These are phyloP conservation scores for Gymnocypris eckloni DNA, from an alignment of 2,797 vertebrate species.

Conservation along the genomic window DNA sequence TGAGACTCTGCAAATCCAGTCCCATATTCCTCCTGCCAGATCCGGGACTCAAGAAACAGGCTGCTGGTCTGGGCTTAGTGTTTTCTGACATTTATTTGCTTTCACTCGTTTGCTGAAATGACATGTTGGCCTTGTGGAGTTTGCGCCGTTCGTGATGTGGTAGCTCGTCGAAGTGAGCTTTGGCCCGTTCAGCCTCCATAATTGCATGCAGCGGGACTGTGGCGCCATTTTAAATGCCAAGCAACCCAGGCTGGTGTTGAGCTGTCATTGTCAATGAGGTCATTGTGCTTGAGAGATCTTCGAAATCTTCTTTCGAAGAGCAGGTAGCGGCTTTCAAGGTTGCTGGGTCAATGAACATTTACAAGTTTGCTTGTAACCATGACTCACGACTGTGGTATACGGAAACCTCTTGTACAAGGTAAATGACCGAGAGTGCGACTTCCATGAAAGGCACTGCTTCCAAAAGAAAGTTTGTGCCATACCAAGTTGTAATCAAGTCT, in stretches of 20 bases:
- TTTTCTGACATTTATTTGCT: slow-evolving; percentile 52
- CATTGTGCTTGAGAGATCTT: not conserved
- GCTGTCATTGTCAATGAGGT: slow-evolving; percentile 5
- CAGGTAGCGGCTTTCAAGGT: slow-evolving; percentile 13
- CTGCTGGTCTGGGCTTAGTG: slow-evolving; percentile 3
- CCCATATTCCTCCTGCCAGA: slow-evolving; percentile 41
- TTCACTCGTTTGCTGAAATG: slow-evolving; percentile 33
- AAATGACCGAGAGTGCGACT: slow-evolving; percentile 30
- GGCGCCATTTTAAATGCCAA: slow-evolving; percentile 58
- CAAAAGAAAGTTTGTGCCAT: slow-evolving; percentile 41
- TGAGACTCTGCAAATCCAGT: slow-evolving; percentile 6
- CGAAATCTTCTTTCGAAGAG: slow-evolving; percentile 31
- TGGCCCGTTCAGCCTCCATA: slow-evolving; percentile 44
- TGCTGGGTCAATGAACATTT: slow-evolving; percentile 42
- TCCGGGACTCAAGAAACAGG: slow-evolving; percentile 36
- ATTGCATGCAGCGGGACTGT: slow-evolving; percentile 54
- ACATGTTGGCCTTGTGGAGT: slow-evolving; percentile 51
- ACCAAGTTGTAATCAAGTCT: slow-evolving; percentile 53
- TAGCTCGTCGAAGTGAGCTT: slow-evolving; percentile 48
- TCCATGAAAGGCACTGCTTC: slow-evolving; percentile 44
- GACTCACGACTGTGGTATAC: slow-evolving; percentile 38
- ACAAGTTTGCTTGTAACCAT: slow-evolving; percentile 28
- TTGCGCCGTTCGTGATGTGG: slow-evolving; percentile 54
- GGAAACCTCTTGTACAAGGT: slow-evolving; percentile 30
- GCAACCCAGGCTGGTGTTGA: slow-evolving; percentile 34